Evolutionary conservation across 2,888 invertebrate species (phyloP).

Genomic region (Vesta saturnalis): DNA sequence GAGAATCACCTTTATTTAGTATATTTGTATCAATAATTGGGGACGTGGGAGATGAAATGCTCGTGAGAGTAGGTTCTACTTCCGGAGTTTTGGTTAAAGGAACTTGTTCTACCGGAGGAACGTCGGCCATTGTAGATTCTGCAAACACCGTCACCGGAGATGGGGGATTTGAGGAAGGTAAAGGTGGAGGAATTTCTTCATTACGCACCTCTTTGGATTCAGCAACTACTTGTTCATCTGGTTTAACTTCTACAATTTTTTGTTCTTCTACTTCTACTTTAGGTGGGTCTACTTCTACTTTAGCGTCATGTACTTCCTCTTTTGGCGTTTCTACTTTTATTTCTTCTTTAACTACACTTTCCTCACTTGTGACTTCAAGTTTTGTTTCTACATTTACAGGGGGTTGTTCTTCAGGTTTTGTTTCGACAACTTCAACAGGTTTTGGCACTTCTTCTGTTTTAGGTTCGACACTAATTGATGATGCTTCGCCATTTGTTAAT

Average conservation of each 20-base stretch:
- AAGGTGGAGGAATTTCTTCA: slow-evolving; percentile 76
- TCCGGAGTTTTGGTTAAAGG: slow-evolving; percentile 24
- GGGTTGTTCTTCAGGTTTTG: slow-evolving; percentile 36
- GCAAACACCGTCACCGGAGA: slow-evolving; percentile 80
- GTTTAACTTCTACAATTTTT: slow-evolving; percentile 32
- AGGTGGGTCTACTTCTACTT: slow-evolving; percentile 44
- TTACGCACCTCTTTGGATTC: slow-evolving; percentile 67
- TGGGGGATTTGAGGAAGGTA: slow-evolving; percentile 79
- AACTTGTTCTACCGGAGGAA: slow-evolving; percentile 55
- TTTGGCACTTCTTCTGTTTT: slow-evolving; percentile 12
- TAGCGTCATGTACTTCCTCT: slow-evolving; percentile 41
- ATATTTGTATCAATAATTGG: neutral
- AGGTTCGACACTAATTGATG: slow-evolving; percentile 31
- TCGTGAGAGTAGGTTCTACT: slow-evolving; percentile 16
- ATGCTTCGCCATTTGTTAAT: slow-evolving; percentile 46
- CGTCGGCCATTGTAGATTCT: slow-evolving; percentile 71
- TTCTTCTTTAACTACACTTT: neutral
- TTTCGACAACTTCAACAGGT: neutral
- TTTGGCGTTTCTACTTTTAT: neutral
- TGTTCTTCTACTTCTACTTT: slow-evolving; percentile 29
- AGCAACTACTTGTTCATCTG: slow-evolving; percentile 48
- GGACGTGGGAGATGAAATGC: neutral
- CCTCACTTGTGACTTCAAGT: slow-evolving; percentile 37
- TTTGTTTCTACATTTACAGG: slow-evolving; percentile 44
- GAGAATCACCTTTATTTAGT: neutral